These are phyloP conservation scores for Theocolax elegans DNA, from an alignment of 1,140 invertebrate species.

Conservation along the genomic window DNA sequence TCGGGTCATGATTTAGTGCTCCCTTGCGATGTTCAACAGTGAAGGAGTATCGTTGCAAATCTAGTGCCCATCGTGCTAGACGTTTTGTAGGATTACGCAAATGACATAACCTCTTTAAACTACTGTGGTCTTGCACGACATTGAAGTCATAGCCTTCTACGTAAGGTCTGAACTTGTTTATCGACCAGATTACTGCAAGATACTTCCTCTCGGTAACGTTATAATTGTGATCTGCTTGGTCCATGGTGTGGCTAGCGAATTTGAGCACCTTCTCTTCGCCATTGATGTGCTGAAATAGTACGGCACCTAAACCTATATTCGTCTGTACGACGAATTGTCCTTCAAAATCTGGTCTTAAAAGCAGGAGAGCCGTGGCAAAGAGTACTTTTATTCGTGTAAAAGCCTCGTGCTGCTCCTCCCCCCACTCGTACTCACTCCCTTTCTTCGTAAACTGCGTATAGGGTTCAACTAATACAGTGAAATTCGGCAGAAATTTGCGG, in stretches of 20 bases:
- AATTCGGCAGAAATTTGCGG: too few species aligned
- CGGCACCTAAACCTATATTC: background rate
- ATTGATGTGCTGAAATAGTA: background rate
- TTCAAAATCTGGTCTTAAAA: too few species aligned
- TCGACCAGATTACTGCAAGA: slow-evolving; percentile 57
- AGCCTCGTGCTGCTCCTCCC: too few species aligned
- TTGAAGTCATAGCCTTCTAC: slow-evolving; percentile 57
- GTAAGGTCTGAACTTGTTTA: slow-evolving; percentile 63
- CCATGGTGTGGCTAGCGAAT: background rate
- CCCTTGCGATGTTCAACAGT: slow-evolving; percentile 49
- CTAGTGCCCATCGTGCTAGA: slow-evolving; percentile 53
- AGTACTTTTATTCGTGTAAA: too few species aligned
- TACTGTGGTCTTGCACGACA: slow-evolving; percentile 54
- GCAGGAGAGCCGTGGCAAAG: too few species aligned
- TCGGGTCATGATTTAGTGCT: slow-evolving; percentile 35
- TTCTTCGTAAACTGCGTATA: too few species aligned
- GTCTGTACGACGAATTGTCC: too few species aligned
- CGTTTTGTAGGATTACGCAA: slow-evolving; percentile 48
- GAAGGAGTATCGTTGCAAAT: slow-evolving; percentile 47
- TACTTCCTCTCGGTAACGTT: slow-evolving; percentile 26
- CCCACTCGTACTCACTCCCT: too few species aligned
- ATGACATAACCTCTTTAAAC: slow-evolving; percentile 46
- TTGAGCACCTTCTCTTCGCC: background rate
- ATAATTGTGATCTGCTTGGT: background rate
- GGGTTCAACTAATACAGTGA: too few species aligned